Base-by-base conservation (phyloP, 2,797 vertebrate species). In the Toxotes lorentzi region DNA sequence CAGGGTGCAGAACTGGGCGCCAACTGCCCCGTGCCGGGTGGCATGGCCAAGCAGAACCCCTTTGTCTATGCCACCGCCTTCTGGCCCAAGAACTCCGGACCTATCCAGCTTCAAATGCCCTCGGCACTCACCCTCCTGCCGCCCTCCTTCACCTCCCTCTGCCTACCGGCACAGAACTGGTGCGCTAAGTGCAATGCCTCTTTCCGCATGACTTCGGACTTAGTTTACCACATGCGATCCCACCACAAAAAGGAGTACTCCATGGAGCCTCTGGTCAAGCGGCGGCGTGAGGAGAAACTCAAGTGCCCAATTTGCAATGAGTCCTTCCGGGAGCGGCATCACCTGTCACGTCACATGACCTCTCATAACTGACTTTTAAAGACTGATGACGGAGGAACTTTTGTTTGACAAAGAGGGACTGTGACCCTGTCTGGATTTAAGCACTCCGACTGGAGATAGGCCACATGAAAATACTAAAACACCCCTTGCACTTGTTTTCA, bases 291-390 rank as follows among this genome's bases (percentile, higher is more conserved):
- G 93, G 98, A 99, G 92, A 99, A 99, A 86, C 97, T 99, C 90
- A 98, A 97, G 93, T 99, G 98, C 76, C 97, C 98, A 82, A 99
- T 99, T 87, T 99, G 98, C 94, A 99, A 99, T 27, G 98, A 99
- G 93, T 97, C 97, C 65, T 99, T 99, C 94, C 95, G 98, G 74
- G 98, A 99, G 93, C 94, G 98, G 69, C 98, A 99, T 87, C 98
- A 99, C 93, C 96, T 99, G 65, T 99, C 98, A 50, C 96, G 98
- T 86, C 98, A 99, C 95, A 99, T 99, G 98, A 99, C 98, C 85
- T 99, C 98, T 76, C 98, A 99, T 81, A 99, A 99, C 81, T 98
- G 95, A 96, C 91, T 94, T 34, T 68, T 64, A 72, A 8, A 66
- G 62, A 54, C 30, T 0, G 24, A 35, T 7, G 16, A 7, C 13